Evolutionary conservation across 2,797 vertebrate genomes (phyloP), one percentile per base, ranked within the genome.

Genomic region (Falco peregrinus): DNA sequence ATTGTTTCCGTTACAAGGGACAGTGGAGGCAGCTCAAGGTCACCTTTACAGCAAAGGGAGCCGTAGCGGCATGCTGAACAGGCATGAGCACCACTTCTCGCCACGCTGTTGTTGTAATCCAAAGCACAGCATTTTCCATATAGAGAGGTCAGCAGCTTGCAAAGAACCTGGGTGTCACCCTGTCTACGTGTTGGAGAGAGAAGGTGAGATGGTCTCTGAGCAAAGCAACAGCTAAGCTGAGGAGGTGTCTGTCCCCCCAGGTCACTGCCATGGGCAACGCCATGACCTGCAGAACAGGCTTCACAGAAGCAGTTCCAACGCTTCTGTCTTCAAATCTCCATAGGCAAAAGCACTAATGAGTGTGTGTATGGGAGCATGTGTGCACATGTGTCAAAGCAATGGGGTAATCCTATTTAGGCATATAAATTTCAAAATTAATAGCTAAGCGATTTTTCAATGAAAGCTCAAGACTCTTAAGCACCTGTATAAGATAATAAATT

Each of bases 281-380:
- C 13, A 7, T 1, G 1, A 21, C 8, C 68, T 53, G 16, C 33
- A 16, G 37, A 29, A 51, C 1, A 0, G 35, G 26, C 37, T 59
- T 35, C 63, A 9, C 21, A 21, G 20, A 21, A 22, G 13, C 29
- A 16, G 4, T 11, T 20, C 35, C 35, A 57, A 20, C 45, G 17
- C 37, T 59, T 35, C 63, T 68, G 12, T 21, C 43, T 47, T n/a
- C 57, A 65, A 13, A 41, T 19, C 45, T 61, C 33, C 25, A 22
- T 3, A 7, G 12, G 29, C 29, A 51, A 65, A 77, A 67, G 33
- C 39, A 16, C 31, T 47, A n/a, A n/a, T 35, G 8, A 2, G 19
- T 5, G 20, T 13, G 25, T 37, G 37, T 5, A 8, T 14, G 33
- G 10, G 5, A 7, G 5, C 5, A 39, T 4, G 2, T 24, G 35